Percentiles rank a stretch among this genome's conserved stretches.
Conservation (phyloP, 1,140 invertebrate genomes). For the Thaumetopoea pityocampa region DNA sequence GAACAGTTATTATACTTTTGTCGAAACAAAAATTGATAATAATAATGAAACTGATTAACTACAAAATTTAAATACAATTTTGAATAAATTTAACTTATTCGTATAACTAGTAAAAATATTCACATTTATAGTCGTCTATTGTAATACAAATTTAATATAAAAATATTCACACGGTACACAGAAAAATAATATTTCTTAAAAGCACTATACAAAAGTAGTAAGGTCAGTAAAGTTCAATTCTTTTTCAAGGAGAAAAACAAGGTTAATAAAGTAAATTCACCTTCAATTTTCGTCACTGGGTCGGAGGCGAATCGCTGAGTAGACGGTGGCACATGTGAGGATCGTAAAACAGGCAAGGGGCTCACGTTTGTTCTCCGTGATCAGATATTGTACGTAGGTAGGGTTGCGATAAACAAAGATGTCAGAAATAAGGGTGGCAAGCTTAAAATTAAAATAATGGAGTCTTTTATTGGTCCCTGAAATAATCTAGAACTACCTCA, state of each 20-base stretch:
- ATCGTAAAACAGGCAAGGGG: slow-evolving; percentile 16
- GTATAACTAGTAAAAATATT: too few species aligned
- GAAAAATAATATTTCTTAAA: too few species aligned
- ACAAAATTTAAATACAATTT: too few species aligned
- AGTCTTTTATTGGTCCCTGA: too few species aligned
- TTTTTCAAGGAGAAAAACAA: slow-evolving; percentile 20
- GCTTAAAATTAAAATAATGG: slow-evolving; percentile 10
- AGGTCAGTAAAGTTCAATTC: slow-evolving; percentile 8
- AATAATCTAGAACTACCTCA: too few species aligned
- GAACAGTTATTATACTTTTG: too few species aligned
- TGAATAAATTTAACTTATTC: too few species aligned
- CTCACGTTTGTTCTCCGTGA: slow-evolving; percentile 8
- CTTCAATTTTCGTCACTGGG: slow-evolving; percentile 21
- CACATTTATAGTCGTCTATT: too few species aligned
- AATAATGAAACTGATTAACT: too few species aligned
- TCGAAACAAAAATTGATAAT: too few species aligned
- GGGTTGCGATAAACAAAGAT: slow-evolving; percentile 8
- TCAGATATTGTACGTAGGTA: slow-evolving; percentile 4
- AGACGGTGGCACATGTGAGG: slow-evolving; percentile 16
- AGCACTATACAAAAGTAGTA: neutral
- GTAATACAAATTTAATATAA: too few species aligned
- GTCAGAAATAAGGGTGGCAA: slow-evolving; percentile 6
- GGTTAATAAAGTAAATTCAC: slow-evolving; percentile 19
- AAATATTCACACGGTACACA: too few species aligned
- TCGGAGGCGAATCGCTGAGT: slow-evolving; percentile 8